These are phyloP conservation scores for Tridacna gigas DNA, from an alignment of 2,888 invertebrate genomes.

Conservation along the genomic window DNA sequence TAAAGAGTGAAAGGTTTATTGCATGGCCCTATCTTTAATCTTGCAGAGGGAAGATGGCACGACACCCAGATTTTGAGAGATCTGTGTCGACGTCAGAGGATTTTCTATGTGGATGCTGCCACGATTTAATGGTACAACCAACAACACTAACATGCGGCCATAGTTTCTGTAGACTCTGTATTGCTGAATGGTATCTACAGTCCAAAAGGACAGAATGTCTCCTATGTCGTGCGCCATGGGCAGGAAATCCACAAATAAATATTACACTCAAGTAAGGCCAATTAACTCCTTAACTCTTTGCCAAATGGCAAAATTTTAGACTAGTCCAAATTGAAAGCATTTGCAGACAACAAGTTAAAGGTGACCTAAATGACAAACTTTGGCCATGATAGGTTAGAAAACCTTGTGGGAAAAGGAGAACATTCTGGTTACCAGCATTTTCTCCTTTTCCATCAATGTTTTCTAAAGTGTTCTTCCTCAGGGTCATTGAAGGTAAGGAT, in stretches of 20 bases:
- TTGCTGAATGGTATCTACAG: constrained; percentile 79
- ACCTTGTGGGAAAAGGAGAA: too few species aligned
- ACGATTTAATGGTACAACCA: constrained; percentile 76
- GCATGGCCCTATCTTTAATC: background rate
- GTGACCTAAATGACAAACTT: too few species aligned
- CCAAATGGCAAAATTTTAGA: too few species aligned
- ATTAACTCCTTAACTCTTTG: too few species aligned
- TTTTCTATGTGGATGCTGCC: constrained; percentile 78
- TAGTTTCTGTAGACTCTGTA: constrained; percentile 80
- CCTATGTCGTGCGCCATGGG: constrained; percentile 76
- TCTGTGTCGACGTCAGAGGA: constrained; percentile 66
- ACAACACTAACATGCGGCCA: constrained; percentile 82
- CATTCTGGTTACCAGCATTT: too few species aligned
- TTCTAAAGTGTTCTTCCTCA: too few species aligned
- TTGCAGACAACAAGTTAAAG: too few species aligned
- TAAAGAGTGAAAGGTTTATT: too few species aligned
- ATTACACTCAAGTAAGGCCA: constrained; percentile 71
- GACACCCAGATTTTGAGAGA: constrained; percentile 3
- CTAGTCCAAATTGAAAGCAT: too few species aligned
- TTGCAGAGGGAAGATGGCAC: background rate
- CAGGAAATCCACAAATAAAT: constrained; percentile 78
- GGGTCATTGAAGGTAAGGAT: too few species aligned
- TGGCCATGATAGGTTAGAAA: too few species aligned
- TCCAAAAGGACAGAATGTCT: constrained; percentile 78
- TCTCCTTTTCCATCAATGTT: too few species aligned